Conservation (phyloP, 2,888 invertebrate species). For the Tetragonisca angustula region DNA sequence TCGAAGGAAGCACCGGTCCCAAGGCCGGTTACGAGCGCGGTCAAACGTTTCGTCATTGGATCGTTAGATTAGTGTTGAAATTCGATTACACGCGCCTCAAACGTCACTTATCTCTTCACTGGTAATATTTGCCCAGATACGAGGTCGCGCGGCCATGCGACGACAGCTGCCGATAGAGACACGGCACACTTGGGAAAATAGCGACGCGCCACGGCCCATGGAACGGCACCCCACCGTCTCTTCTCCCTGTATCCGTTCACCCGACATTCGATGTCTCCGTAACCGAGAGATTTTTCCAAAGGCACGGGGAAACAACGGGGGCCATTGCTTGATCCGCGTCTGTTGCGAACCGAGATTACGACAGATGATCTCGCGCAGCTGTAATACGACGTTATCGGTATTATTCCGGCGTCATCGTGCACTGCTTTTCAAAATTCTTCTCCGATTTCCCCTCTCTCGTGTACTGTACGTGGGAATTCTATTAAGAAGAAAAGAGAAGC, state of each 20-base stretch:
- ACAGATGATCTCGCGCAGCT: constrained; percentile 75
- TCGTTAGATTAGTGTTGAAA: neutral
- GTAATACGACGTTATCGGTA: constrained; percentile 72
- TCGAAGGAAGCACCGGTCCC: neutral
- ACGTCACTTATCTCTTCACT: constrained; percentile 34
- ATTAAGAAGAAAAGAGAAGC: neutral
- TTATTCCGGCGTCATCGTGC: constrained; percentile 56
- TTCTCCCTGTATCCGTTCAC: constrained; percentile 37
- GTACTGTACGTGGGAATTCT: neutral
- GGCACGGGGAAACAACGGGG: constrained; percentile 5
- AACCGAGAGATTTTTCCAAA: constrained; percentile 39
- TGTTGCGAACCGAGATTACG: constrained; percentile 68
- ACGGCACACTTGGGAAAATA: constrained; percentile 35
- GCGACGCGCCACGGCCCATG: constrained; percentile 11
- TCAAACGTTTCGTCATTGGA: neutral
- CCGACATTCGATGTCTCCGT: constrained; percentile 34
- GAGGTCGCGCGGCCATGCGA: neutral
- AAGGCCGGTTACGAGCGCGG: neutral
- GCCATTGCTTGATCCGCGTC: constrained; percentile 40
- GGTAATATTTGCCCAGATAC: constrained; percentile 52
- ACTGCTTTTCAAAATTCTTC: constrained; percentile 16
- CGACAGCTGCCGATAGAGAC: constrained; percentile 44
- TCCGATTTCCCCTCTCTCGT: neutral
- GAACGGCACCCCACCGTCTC: constrained; percentile 37
- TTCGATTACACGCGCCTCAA: constrained; percentile 11